phyloP scores from a whole-genome alignment of 2,888 invertebrate species.

The Nysson spinosus region DNA sequence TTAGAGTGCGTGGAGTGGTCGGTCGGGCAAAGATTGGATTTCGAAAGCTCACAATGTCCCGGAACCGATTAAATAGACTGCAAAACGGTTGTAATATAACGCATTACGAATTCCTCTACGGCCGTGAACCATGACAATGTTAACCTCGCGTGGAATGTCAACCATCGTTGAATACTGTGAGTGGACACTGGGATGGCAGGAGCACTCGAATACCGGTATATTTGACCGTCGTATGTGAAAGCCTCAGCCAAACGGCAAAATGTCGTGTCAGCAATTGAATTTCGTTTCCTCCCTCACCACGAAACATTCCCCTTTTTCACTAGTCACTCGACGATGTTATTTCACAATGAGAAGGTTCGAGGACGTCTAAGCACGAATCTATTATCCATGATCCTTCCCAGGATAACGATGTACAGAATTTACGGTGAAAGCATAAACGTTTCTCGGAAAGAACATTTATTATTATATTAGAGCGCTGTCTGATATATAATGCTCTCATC shows the following conservation, averaged over 20 bases:
- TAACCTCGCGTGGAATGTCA: conserved; percentile 22
- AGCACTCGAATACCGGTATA: conserved; percentile 38
- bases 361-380: no score
- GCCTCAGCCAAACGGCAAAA: conserved; percentile 29
- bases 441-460: no score
- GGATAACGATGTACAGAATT: neutral
- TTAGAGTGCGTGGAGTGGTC: neutral
- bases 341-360: conserved; percentile 21
- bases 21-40: conserved; percentile 16
- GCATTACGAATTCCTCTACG: conserved; percentile 28
- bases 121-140: conserved; percentile 28
- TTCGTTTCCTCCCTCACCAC: conserved; percentile 39
- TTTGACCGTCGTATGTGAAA: conserved; percentile 29
- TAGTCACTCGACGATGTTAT: conserved; percentile 8
- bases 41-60: conserved; percentile 41
- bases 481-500: no score
- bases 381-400: no score
- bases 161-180: conserved; percentile 3
- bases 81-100: conserved; percentile 53
- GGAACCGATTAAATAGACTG: conserved; percentile 61
- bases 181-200: conserved; percentile 27
- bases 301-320: conserved; percentile 31
- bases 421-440: no score
- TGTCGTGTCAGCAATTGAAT: conserved; percentile 36
- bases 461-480: no score